Percentiles rank a stretch among this genome's conserved stretches.
phyloP scores from a whole-genome alignment of 2,888 invertebrate species.

The Merodon equestris region DNA sequence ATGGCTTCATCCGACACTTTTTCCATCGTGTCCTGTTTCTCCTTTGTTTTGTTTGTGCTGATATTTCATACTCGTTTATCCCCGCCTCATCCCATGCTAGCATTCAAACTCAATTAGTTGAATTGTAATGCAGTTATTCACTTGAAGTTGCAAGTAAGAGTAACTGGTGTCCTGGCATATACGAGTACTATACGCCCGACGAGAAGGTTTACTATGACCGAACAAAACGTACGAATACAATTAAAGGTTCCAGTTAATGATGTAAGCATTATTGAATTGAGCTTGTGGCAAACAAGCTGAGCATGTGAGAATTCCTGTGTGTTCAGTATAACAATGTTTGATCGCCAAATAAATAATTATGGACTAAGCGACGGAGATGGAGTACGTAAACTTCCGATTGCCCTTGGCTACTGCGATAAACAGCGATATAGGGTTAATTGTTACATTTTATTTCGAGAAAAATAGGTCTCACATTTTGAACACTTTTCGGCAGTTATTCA shows the following conservation, averaged over 20 bases:
- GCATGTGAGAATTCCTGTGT: neutral
- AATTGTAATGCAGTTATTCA: slow-evolving; percentile 57
- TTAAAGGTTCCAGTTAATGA: slow-evolving; percentile 61
- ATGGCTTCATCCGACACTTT: no score
- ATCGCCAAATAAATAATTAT: slow-evolving; percentile 46
- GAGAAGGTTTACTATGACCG: slow-evolving; percentile 18
- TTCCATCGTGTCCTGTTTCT: no score
- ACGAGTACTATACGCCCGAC: slow-evolving; percentile 36
- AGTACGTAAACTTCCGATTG: slow-evolving; percentile 2
- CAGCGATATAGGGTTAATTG: slow-evolving; percentile 27
- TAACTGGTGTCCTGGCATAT: slow-evolving; percentile 48
- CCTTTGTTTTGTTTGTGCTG: slow-evolving; percentile 1
- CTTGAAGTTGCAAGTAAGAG: slow-evolving; percentile 35
- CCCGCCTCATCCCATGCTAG: slow-evolving; percentile 25
- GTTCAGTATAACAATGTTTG: neutral
- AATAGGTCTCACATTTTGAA: no score
- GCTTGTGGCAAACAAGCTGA: slow-evolving; percentile 20
- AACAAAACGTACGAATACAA: no score
- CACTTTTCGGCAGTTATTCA: no score
- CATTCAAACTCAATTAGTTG: slow-evolving; percentile 59
- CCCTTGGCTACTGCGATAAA: slow-evolving; percentile 1
- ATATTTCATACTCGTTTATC: slow-evolving; percentile 17
- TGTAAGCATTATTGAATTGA: slow-evolving; percentile 38
- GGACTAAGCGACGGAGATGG: slow-evolving; percentile 17
- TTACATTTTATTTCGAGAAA: no score